A percentile compares a stretch with the other conserved stretches of the same genome.
phyloP scores from a whole-genome alignment of 2,888 invertebrate species.

The Caenorhabditis macrosperma region DNA sequence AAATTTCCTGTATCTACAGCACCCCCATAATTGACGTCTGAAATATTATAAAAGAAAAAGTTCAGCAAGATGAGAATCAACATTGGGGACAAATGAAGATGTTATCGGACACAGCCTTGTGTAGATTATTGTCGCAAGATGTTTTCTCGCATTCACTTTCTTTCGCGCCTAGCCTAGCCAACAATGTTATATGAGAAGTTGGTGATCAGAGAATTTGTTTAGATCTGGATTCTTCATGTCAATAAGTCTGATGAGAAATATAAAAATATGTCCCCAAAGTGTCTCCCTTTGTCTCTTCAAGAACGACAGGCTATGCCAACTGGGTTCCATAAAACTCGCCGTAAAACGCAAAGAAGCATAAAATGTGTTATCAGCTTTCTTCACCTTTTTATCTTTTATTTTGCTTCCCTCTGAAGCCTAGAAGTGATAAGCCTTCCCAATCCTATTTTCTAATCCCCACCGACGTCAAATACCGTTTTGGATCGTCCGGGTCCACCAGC shows the following conservation, averaged over 20 bases:
- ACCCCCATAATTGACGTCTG: neutral
- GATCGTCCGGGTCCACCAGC: slow-evolving; percentile 72
- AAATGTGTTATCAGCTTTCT: slow-evolving; percentile 43
- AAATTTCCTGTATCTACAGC: neutral
- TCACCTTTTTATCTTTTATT: neutral
- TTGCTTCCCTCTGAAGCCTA: neutral
- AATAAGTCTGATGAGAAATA: neutral
- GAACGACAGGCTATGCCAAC: neutral
- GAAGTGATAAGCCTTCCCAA: neutral
- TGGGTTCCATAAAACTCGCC: neutral
- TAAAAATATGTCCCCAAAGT: neutral
- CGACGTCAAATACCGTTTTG: slow-evolving; percentile 46
- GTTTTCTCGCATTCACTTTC: slow-evolving; percentile 20
- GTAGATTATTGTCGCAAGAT: slow-evolving; percentile 35
- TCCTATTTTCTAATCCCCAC: neutral
- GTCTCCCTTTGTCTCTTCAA: neutral
- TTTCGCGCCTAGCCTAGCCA: neutral
- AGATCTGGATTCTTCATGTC: neutral
- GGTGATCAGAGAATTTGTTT: neutral
- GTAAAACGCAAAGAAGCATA: slow-evolving; percentile 15
- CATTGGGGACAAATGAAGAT: slow-evolving; percentile 9
- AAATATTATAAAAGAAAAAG: slow-evolving; percentile 13
- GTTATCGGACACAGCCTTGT: slow-evolving; percentile 19
- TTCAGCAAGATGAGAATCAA: slow-evolving; percentile 15
- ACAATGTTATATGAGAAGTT: neutral